Conservation (phyloP, 1,140 invertebrate species). For the Papilio polytes region DNA sequence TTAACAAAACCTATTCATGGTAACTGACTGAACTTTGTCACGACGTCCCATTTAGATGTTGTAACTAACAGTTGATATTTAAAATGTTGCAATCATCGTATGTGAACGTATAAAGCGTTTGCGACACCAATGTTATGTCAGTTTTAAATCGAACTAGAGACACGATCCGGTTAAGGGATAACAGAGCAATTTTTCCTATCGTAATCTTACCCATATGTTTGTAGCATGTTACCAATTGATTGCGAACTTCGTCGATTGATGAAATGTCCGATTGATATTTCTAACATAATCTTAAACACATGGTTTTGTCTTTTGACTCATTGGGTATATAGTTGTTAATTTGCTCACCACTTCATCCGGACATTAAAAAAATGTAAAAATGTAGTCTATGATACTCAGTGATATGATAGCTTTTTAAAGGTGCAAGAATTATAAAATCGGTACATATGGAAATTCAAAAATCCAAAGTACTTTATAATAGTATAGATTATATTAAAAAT, state of each 20-base stretch:
- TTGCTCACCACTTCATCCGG: no score
- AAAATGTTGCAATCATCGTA: conserved; percentile 5
- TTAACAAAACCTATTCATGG: neutral
- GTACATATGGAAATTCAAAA: no score
- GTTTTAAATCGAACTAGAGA: neutral
- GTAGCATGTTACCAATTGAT: neutral
- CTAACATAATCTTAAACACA: no score
- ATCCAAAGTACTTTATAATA: no score
- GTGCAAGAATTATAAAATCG: no score
- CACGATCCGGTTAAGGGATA: neutral
- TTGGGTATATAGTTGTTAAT: neutral
- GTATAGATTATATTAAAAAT: no score
- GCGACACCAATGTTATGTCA: conserved; percentile 17
- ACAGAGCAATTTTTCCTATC: neutral
- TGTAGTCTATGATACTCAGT: no score
- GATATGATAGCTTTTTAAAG: no score
- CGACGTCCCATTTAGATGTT: neutral
- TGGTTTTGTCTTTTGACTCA: neutral
- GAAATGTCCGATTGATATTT: no score
- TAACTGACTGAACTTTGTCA: conserved; percentile 23
- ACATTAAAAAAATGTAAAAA: no score
- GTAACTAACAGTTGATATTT: conserved; percentile 24
- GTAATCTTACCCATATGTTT: neutral
- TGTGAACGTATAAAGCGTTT: conserved; percentile 21
- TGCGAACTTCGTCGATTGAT: neutral